Percentiles rank a stretch among this genome's conserved stretches.
Evolutionary conservation across 2,888 invertebrate genomes (phyloP).

Genomic region (Aphrophora alni): DNA sequence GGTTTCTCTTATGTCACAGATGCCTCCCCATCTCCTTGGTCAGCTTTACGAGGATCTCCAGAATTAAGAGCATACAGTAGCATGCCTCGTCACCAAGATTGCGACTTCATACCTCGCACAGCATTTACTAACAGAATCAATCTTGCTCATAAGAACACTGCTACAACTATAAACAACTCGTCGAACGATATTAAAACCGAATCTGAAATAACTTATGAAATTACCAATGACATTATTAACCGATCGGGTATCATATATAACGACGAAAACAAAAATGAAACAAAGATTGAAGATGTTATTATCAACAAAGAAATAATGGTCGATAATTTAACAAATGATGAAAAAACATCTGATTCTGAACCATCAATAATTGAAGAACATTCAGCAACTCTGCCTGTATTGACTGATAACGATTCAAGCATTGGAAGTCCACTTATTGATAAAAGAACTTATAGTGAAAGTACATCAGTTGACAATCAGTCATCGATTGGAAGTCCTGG

Average conservation of each 20-base stretch:
- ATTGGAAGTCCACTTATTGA: conserved; percentile 23
- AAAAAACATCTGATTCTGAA: conserved; percentile 16
- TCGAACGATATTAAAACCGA: neutral
- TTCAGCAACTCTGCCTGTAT: neutral
- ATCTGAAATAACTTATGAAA: neutral
- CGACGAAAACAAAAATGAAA: neutral
- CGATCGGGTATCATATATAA: neutral
- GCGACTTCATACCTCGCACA: conserved; percentile 50
- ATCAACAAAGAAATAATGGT: neutral
- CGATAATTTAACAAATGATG: neutral
- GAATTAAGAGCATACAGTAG: conserved; percentile 67
- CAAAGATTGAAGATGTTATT: neutral
- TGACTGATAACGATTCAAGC: conserved; percentile 34
- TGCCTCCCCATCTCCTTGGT: conserved; percentile 56
- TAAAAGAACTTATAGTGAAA: conserved; percentile 26
- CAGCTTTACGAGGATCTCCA: conserved; percentile 61
- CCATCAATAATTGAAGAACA: conserved; percentile 2
- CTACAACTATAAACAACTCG: neutral
- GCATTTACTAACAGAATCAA: conserved; percentile 30
- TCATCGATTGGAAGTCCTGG: conserved; percentile 26
- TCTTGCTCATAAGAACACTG: conserved; percentile 7
- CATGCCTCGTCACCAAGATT: conserved; percentile 64
- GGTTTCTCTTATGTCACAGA: conserved; percentile 22
- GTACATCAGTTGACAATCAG: conserved; percentile 24
- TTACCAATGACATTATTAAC: neutral